Conservation (phyloP, 2,888 invertebrate genomes). For the Epirrita christyi region DNA sequence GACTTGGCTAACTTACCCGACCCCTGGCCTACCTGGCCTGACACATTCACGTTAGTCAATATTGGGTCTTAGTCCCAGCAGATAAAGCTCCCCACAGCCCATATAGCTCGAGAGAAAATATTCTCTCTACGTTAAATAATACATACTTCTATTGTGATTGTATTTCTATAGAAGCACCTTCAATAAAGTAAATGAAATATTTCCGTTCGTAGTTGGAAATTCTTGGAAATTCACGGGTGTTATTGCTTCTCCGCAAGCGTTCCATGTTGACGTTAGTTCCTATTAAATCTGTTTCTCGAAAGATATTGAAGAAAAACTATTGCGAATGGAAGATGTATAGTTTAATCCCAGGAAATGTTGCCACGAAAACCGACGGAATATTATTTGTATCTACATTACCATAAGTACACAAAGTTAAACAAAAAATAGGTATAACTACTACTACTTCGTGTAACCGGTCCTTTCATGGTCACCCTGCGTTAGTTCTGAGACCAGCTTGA, state of each 20-base stretch:
- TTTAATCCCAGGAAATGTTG: constrained; percentile 5
- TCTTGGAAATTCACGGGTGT: constrained; percentile 20
- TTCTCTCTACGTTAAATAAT: background rate
- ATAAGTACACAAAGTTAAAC: too few relatives aligned
- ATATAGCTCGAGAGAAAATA: too few relatives aligned
- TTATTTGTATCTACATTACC: too few relatives aligned
- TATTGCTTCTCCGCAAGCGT: constrained; percentile 24
- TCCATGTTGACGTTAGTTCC: constrained; percentile 23
- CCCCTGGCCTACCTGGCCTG: too few relatives aligned
- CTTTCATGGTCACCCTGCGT: too few relatives aligned
- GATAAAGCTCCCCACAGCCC: too few relatives aligned
- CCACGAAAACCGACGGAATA: background rate
- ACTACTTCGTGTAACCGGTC: too few relatives aligned
- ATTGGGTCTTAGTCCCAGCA: too few relatives aligned
- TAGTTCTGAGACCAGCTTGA: too few relatives aligned
- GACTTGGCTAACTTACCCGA: too few relatives aligned
- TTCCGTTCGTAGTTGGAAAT: constrained; percentile 8
- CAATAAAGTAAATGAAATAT: constrained; percentile 8
- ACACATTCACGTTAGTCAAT: too few relatives aligned
- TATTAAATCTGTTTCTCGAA: constrained; percentile 22
- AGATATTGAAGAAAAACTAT: constrained; percentile 10
- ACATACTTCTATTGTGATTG: background rate
- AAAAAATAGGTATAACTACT: too few relatives aligned
- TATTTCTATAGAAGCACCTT: background rate
- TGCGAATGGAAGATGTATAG: constrained; percentile 1